phyloP scores from a whole-genome alignment of 2,888 invertebrate species.

The Ochropleura plecta region DNA sequence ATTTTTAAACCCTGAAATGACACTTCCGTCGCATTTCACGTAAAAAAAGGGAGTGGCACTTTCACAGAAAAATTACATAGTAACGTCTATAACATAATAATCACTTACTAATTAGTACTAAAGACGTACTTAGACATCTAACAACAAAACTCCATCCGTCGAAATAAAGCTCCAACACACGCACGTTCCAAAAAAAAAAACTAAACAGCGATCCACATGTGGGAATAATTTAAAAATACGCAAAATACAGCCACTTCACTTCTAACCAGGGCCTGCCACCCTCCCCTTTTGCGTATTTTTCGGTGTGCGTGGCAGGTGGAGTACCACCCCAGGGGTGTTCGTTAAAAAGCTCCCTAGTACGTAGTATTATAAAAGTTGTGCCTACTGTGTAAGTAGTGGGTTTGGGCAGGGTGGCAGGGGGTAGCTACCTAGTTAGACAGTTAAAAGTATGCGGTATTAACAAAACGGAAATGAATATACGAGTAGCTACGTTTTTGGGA shows the following conservation, averaged over 20 bases:
- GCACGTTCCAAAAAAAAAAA: constrained; percentile 74
- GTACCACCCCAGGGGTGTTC: constrained; percentile 85
- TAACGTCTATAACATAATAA: constrained; percentile 35
- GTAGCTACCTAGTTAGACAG: constrained; percentile 89
- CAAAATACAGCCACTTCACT: constrained; percentile 90
- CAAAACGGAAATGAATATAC: constrained; percentile 91
- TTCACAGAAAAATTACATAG: constrained; percentile 17
- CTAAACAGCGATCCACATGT: constrained; percentile 87
- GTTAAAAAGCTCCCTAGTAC: constrained; percentile 90
- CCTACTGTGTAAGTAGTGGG: constrained; percentile 90
- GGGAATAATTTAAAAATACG: constrained; percentile 90
- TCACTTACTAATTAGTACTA: constrained; percentile 27
- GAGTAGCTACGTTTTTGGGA: constrained; percentile 87
- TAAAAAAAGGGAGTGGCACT: constrained; percentile 49
- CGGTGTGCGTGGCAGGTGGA: constrained; percentile 90
- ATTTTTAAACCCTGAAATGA: neutral
- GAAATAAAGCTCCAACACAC: constrained; percentile 61
- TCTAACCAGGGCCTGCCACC: constrained; percentile 85
- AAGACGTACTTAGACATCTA: constrained; percentile 16
- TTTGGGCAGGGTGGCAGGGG: constrained; percentile 77
- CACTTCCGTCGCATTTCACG: neutral
- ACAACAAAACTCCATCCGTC: constrained; percentile 5
- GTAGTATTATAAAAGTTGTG: constrained; percentile 91
- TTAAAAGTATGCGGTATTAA: constrained; percentile 91
- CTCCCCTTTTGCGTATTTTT: constrained; percentile 88